Base-by-base conservation (phyloP, 2,888 invertebrate genomes). In the Callimorpha dominula region DNA sequence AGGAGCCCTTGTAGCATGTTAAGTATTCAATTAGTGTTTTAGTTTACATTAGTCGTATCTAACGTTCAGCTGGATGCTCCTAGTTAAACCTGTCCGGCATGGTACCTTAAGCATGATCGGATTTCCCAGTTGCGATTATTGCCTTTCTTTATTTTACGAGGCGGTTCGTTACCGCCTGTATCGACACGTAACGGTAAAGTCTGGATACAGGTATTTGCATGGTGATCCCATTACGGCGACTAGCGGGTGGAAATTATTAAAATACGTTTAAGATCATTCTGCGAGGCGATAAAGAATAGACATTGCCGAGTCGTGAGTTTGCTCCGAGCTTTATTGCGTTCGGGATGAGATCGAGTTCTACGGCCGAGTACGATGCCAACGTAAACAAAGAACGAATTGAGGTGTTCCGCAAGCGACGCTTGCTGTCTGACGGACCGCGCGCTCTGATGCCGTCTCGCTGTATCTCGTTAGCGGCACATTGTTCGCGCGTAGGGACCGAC, bases 271-370 rank as follows among this genome's bases (percentile, higher is more conserved):
- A 94, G 93, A 94, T 94, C 89, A 91, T 83, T 90, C 89, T 86
- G 92, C 88, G 88, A 85, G 88, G 89, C 91, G 94, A 94, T 95
- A 94, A 94, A 92, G 90, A 89, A 92, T 90, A 91, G 91, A 92
- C 92, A 91, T 92, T 92, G 91, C 89, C 78, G 89, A 94, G 91
- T 94, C 93, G 94, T 94, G 94, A 93, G 92, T 87, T 90, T 82
- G 92, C 92, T 93, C 81, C 90, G 90, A 94, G 94, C 91, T 92
- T 94, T 94, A 94, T 94, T 92, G 93, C 93, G 90, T 94, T 92
- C 87, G 82, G 92, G 93, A 92, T 93, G 92, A 87, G 90, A 93
- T 94, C 90, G 84, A 81, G 85, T 86, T 85, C 85, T 83, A 85
- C 89, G 80, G 89, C 88, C 89, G 84, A 88, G 88, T 88, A 86